Evolutionary conservation across 2,888 invertebrate genomes (phyloP).

Genomic region (Yponomeuta cagnagella): DNA sequence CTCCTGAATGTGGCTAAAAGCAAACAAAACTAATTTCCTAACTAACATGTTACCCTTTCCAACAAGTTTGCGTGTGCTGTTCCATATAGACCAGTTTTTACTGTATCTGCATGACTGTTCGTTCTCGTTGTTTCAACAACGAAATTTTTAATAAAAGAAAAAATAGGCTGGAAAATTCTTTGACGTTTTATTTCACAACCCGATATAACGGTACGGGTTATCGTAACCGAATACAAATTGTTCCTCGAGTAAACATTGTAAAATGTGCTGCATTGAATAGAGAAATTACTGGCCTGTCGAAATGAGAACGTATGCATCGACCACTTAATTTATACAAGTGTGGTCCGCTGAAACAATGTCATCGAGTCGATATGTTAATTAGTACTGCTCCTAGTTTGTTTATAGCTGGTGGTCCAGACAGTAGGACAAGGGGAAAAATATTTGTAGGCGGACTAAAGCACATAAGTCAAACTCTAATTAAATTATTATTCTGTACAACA

Average conservation of each 20-base stretch:
- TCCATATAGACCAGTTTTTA: neutral
- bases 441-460: neutral
- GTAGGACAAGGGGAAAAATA: neutral
- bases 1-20: slow-evolving; percentile 7
- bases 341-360: neutral
- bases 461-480: no score
- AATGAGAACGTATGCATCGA: neutral
- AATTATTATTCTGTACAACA: no score
- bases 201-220: neutral
- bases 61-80: neutral
- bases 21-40: slow-evolving; percentile 14
- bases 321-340: slow-evolving; percentile 13
- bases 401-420: neutral
- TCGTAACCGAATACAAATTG: slow-evolving; percentile 6
- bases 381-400: slow-evolving; percentile 5
- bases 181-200: neutral
- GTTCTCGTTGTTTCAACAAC: neutral
- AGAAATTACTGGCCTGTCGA: neutral
- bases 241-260: slow-evolving; percentile 8
- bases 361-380: slow-evolving; percentile 7
- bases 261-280: neutral
- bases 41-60: slow-evolving; percentile 1
- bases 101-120: neutral
- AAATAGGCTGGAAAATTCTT: neutral
- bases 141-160: neutral